A percentile compares a stretch with the other conserved stretches of the same genome.
Conservation (phyloP, 53 echinoderm and acorn worm species). For the Holothuria scabra region DNA sequence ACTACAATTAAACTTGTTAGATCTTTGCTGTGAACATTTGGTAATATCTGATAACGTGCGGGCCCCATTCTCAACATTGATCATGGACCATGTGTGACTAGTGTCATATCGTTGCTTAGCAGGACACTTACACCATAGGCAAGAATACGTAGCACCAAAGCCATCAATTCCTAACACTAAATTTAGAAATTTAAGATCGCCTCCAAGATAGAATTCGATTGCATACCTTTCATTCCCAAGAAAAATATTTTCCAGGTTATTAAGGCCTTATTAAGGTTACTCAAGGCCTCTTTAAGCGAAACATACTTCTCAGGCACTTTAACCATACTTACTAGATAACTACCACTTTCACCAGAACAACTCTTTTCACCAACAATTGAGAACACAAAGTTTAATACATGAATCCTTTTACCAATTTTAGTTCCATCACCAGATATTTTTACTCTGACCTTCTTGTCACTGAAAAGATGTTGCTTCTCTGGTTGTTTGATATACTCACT, state of each 20-base stretch:
- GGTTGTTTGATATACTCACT: background rate
- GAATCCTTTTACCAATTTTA: constrained; percentile 2
- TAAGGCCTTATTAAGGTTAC: background rate
- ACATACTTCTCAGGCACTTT: constrained; percentile 17
- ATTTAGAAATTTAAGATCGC: constrained; percentile 1
- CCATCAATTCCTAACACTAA: constrained; percentile 14
- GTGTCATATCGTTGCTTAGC: constrained; percentile 4
- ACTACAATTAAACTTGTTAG: background rate
- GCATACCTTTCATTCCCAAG: background rate
- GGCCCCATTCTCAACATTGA: background rate
- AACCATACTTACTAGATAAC: constrained; percentile 1
- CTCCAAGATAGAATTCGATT: background rate
- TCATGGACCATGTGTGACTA: background rate
- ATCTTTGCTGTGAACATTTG: background rate
- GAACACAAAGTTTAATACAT: constrained; percentile 7
- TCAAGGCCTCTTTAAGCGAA: background rate
- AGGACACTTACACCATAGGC: constrained; percentile 25
- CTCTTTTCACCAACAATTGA: constrained; percentile 12
- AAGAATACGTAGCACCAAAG: constrained; percentile 2
- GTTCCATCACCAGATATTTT: constrained; percentile 29
- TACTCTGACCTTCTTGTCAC: background rate
- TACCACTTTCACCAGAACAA: constrained; percentile 1
- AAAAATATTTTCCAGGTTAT: background rate
- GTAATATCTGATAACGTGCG: background rate
- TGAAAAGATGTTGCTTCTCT: background rate